phyloP scores from a whole-genome alignment of 2,797 vertebrate genomes.

The Danio tinwini region DNA sequence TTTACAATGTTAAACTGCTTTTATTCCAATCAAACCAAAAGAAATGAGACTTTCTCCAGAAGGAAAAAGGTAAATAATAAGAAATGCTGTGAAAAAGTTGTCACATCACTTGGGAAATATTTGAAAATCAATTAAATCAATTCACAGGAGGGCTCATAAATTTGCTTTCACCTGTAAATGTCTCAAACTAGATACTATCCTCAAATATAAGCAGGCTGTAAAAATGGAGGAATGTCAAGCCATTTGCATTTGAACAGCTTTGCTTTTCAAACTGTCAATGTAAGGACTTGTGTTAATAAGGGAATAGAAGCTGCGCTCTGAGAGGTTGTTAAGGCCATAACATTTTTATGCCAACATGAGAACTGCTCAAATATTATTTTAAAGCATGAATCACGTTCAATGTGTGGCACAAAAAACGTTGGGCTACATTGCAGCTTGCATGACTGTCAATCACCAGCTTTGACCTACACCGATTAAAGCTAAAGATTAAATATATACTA shows the following conservation, averaged over 20 bases:
- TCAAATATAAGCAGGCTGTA: conserved; percentile 49
- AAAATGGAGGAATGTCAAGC: conserved; percentile 45
- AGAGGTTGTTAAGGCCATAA: conserved; percentile 44
- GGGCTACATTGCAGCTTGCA: background rate
- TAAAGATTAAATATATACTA: background rate
- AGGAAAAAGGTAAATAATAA: no score
- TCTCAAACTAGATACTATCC: conserved; percentile 53
- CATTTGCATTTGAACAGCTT: conserved; percentile 55
- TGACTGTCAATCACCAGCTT: conserved; percentile 14
- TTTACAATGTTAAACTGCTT: no score
- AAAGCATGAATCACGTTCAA: conserved; percentile 32
- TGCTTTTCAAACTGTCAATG: conserved; percentile 54
- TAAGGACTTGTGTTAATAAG: conserved; percentile 49
- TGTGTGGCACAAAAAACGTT: conserved; percentile 7
- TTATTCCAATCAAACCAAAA: no score
- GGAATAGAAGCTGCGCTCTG: conserved; percentile 42
- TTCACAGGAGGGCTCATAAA: no score
- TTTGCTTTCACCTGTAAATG: conserved; percentile 1
- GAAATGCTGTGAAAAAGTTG: no score
- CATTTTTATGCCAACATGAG: conserved; percentile 46
- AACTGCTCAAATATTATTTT: conserved; percentile 50
- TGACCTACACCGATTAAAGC: background rate
- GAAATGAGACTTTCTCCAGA: no score
- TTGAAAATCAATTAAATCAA: no score
- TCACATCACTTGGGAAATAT: no score